A percentile compares a stretch with the other conserved stretches of the same genome.
phyloP scores from a whole-genome alignment of 2,888 invertebrate genomes.

The Drosophila flavopinicola region DNA sequence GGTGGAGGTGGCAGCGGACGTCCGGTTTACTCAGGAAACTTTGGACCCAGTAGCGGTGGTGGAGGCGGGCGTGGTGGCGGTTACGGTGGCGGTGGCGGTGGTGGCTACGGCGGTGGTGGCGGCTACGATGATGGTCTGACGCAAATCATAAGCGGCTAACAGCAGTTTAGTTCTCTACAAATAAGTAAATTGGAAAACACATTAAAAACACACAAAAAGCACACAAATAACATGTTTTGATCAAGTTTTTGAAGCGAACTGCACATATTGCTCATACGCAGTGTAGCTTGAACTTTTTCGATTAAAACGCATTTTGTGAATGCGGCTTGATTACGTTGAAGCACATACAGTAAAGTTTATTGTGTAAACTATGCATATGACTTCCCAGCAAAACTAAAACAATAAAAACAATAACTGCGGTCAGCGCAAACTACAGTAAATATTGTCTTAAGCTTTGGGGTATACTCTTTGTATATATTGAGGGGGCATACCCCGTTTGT shows the following conservation, averaged over 20 bases:
- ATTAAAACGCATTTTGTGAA: background rate
- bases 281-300: background rate
- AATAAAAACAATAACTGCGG: background rate
- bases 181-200: background rate
- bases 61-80: slow-evolving; percentile 23
- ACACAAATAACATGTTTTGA: background rate
- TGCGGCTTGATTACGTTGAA: background rate
- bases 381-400: background rate
- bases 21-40: slow-evolving; percentile 64
- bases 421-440: background rate
- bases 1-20: slow-evolving; percentile 39
- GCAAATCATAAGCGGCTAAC: slow-evolving; percentile 62
- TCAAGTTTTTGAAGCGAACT: background rate
- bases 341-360: background rate
- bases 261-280: background rate
- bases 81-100: slow-evolving; percentile 23
- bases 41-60: slow-evolving; percentile 57
- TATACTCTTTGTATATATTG: no score
- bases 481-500: no score
- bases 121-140: slow-evolving; percentile 58
- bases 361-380: background rate
- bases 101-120: slow-evolving; percentile 20
- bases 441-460: no score
- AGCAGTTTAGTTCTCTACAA: background rate
- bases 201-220: background rate